Conservation (phyloP, 2,888 invertebrate genomes). For the Plagodis dolabraria region DNA sequence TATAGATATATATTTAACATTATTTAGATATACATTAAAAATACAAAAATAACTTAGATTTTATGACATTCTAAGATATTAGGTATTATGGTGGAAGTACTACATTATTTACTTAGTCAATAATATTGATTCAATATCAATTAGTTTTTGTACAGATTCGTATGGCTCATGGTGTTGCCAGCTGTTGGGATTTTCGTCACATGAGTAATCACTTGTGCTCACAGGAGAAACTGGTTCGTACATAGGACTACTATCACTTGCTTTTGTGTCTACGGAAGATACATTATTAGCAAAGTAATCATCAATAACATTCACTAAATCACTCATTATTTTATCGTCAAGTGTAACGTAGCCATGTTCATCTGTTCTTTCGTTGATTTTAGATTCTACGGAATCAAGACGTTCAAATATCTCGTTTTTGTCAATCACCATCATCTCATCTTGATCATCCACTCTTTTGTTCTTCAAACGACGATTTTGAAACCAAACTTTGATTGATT, state of each 20-base stretch:
- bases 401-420: constrained; percentile 25
- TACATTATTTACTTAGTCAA: background rate
- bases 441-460: constrained; percentile 75
- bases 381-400: constrained; percentile 53
- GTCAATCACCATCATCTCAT: constrained; percentile 24
- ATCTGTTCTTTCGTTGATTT: constrained; percentile 54
- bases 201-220: constrained; percentile 40
- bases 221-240: constrained; percentile 70
- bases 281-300: constrained; percentile 37
- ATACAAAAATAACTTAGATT: too few relatives aligned
- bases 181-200: constrained; percentile 41
- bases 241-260: constrained; percentile 32
- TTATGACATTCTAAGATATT: too few relatives aligned
- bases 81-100: background rate
- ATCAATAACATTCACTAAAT: constrained; percentile 53
- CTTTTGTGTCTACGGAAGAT: constrained; percentile 18
- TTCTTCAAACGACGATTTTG: constrained; percentile 89
- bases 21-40: too few relatives aligned
- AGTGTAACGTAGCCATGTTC: constrained; percentile 58
- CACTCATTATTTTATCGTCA: constrained; percentile 51
- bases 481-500: constrained; percentile 92
- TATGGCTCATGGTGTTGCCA: constrained; percentile 40
- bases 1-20: too few relatives aligned
- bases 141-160: constrained; percentile 45
- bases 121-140: constrained; percentile 44